phyloP scores from a whole-genome alignment of 2,113 vertebrate genomes.

The Nibea coibor region DNA sequence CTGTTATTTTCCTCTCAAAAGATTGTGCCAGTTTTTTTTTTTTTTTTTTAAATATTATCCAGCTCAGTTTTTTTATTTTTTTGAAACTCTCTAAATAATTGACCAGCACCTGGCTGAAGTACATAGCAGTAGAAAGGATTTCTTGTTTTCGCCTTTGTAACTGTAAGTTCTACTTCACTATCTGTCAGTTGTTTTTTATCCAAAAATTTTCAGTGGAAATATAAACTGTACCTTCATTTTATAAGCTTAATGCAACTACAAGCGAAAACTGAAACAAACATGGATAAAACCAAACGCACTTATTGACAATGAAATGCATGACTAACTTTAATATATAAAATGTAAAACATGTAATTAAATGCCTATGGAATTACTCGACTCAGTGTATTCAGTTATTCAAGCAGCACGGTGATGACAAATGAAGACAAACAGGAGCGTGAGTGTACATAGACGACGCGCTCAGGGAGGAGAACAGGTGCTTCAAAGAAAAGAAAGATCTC shows the following conservation, averaged over 20 bases:
- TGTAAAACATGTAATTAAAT: constrained; percentile 12
- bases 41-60: no score
- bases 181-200: background rate
- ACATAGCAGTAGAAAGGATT: background rate
- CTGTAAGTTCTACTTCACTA: background rate
- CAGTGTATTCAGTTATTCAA: constrained; percentile 3
- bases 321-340: background rate
- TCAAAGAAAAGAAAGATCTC: constrained; percentile 56
- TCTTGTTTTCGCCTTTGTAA: background rate
- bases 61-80: no score
- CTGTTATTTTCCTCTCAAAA: no score
- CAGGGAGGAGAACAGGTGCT: constrained; percentile 54
- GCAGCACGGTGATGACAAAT: constrained; percentile 33
- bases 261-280: background rate
- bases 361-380: background rate
- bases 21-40: no score
- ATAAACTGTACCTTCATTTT: background rate
- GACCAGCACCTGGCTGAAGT: background rate
- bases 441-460: constrained; percentile 17
- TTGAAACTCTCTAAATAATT: no score
- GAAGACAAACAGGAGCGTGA: constrained; percentile 12
- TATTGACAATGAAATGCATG: background rate
- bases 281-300: background rate
- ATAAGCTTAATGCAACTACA: background rate
- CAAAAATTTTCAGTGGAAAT: no score